Evolutionary conservation across 2,888 invertebrate species (phyloP), one percentile per base, ranked within the genome.

Genomic region (Dasypolia templi): DNA sequence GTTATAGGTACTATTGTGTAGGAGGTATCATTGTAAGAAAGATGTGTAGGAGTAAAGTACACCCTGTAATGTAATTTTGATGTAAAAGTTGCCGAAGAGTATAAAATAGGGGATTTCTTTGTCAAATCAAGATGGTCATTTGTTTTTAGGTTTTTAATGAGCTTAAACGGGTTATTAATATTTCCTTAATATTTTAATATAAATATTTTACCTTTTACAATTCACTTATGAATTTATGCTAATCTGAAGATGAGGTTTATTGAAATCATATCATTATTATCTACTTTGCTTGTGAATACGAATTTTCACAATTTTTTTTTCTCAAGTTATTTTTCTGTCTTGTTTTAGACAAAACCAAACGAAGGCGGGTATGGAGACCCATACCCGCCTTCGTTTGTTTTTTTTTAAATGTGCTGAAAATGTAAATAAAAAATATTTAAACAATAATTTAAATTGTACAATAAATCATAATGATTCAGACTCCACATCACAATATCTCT

Each of bases 381-480:
- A n/a, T n/a, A n/a, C n/a, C n/a, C n/a, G n/a, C n/a, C n/a, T n/a
- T n/a, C n/a, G n/a, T n/a, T n/a, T n/a, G n/a, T n/a, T n/a, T n/a
- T n/a, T n/a, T n/a, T n/a, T n/a, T n/a, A n/a, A n/a, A n/a, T n/a
- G n/a, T n/a, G n/a, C n/a, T n/a, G n/a, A n/a, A n/a, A n/a, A n/a
- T n/a, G n/a, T n/a, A n/a, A n/a, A n/a, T n/a, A n/a, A n/a, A n/a
- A n/a, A n/a, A n/a, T n/a, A n/a, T n/a, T n/a, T n/a, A n/a, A n/a
- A 22, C 9, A 9, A 4, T 12, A 17, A 46, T 58, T 46, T 17
- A 5, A 55, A 71, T 75, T 4, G 17, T 9, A 65, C 56, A 68
- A 85, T 77, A 53, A 77, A 77, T 66, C 49, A 35, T 17, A 82
- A 69, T 62, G n/a, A 67, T 62, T 66, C 56, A 51, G 35, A 2